Conservation (phyloP, 2,113 vertebrate species). For the Protobothrops mucrosquamatus region DNA sequence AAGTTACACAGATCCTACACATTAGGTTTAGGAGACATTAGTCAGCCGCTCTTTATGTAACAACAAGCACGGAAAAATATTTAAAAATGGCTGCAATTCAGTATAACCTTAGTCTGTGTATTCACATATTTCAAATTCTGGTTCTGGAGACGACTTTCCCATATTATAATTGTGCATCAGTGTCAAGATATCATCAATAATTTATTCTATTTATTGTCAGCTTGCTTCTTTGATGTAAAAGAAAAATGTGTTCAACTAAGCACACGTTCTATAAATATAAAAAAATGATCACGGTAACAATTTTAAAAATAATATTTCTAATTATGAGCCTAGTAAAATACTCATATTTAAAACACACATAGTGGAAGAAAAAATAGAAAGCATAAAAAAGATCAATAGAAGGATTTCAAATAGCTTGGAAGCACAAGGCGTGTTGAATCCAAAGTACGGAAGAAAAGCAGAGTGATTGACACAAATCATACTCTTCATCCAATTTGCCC, state of each 20-base stretch:
- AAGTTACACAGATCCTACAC: not conserved
- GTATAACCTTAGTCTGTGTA: not conserved
- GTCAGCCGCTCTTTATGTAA: constrained; percentile 1
- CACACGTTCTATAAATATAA: not conserved
- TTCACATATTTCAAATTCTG: constrained; percentile 13
- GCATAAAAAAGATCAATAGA: constrained; percentile 1
- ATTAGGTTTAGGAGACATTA: not conserved
- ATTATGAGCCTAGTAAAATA: constrained; percentile 4
- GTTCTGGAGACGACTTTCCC: not conserved
- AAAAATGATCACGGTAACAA: not conserved
- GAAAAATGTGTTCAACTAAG: not conserved
- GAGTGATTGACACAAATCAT: constrained; percentile 16
- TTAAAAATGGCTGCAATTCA: not conserved
- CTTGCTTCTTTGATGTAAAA: constrained; percentile 12
- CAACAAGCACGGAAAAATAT: not conserved
- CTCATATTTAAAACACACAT: not conserved
- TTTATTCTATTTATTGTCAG: constrained; percentile 16
- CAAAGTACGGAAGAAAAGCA: not conserved
- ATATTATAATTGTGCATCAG: not conserved
- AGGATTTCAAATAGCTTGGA: not conserved
- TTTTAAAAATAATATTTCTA: not conserved
- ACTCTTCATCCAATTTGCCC: not conserved
- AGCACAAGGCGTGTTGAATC: not conserved
- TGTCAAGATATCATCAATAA: constrained; percentile 25
- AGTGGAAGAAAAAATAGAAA: not conserved